Evolutionary conservation across 2,888 invertebrate species (phyloP), one percentile per base, ranked within the genome.

Genomic region (Tachina grossa): DNA sequence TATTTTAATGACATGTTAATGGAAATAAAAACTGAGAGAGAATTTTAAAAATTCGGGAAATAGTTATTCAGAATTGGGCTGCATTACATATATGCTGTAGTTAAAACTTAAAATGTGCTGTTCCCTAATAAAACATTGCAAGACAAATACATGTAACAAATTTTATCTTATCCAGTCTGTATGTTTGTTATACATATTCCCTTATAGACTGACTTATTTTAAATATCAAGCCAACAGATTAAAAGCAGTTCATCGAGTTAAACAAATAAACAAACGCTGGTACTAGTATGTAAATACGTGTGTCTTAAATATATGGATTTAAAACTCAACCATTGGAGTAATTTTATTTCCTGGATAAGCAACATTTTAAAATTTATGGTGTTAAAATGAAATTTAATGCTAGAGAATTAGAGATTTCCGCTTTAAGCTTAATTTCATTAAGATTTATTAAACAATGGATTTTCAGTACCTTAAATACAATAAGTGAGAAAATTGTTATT

Each of bases 321-420:
- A 76, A 76, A 75, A 69, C 31, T 14, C 45, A 81, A 76, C 75
- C 77, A 71, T 57, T 79, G 47, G 22, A 79, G 75, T 83, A 75
- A 83, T 79, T 83, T 83, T 61, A 79, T 85, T 85, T 85, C 85
- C 85, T 63, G 82, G 78, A 79, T 82, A 78, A 82, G 69, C 69
- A 82, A 79, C 74, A 78, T 47, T 74, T 69, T 63, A 55, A 72
- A 82, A 82, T 85, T 85, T 85, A 85, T 85, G 53, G 82, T 65
- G 57, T 78, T 83, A 57, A 77, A 71, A 49, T 59, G 53, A 69
- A 68, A 81, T 68, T 74, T 75, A 68, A 81, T 75, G 68, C 66
- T 14, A 39, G n/a, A 81, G 61, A 68, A 41, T 45, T 22, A 69
- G 45, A 75, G 77, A 77, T 76, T 77, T 83, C 76, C 83, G 83